Percentiles rank a stretch among this genome's conserved stretches.
These are phyloP conservation scores for Austrolebias charrua DNA, from an alignment of 2,797 vertebrate genomes.

Conservation along the genomic window DNA sequence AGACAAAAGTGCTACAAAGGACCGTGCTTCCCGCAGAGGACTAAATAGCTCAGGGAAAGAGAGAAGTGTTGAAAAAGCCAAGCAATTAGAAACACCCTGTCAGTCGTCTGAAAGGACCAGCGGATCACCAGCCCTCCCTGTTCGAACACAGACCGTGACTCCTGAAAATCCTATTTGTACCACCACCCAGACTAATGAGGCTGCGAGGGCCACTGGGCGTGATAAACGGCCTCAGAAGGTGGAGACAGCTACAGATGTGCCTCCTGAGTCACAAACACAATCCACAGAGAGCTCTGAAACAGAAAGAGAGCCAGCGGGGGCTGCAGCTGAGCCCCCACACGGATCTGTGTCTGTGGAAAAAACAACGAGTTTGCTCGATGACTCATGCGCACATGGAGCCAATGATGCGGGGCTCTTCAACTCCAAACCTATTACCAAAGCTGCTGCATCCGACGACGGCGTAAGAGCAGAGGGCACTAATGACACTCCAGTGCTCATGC, in stretches of 20 bases:
- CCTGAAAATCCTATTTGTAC: slow-evolving; percentile 31
- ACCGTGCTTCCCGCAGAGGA: slow-evolving; percentile 6
- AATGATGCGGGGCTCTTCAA: slow-evolving; percentile 36
- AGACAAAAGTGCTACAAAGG: slow-evolving; percentile 27
- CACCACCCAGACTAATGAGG: slow-evolving; percentile 36
- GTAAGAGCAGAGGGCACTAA: slow-evolving; percentile 33
- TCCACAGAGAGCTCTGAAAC: slow-evolving; percentile 34
- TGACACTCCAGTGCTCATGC: slow-evolving; percentile 9
- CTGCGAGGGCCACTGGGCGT: slow-evolving; percentile 9
- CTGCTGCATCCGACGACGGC: slow-evolving; percentile 22
- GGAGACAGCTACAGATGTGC: slow-evolving; percentile 9
- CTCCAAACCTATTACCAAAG: slow-evolving; percentile 37
- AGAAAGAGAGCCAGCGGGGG: slow-evolving; percentile 23
- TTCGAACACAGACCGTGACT: slow-evolving; percentile 8
- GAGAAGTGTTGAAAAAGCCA: slow-evolving; percentile 14
- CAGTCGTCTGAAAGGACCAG: slow-evolving; percentile 9
- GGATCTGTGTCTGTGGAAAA: slow-evolving; percentile 60
- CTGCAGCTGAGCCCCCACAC: slow-evolving; percentile 33
- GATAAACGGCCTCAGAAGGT: slow-evolving; percentile 31
- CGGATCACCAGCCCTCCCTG: slow-evolving; percentile 9
- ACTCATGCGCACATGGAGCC: slow-evolving; percentile 63
- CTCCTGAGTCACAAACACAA: slow-evolving; percentile 32
- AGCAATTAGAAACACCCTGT: slow-evolving; percentile 6
- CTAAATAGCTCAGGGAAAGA: slow-evolving; percentile 17
- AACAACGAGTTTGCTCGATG: slow-evolving; percentile 48